Base-by-base conservation (phyloP, 2,888 invertebrate species). In the Portevinia maculata region DNA sequence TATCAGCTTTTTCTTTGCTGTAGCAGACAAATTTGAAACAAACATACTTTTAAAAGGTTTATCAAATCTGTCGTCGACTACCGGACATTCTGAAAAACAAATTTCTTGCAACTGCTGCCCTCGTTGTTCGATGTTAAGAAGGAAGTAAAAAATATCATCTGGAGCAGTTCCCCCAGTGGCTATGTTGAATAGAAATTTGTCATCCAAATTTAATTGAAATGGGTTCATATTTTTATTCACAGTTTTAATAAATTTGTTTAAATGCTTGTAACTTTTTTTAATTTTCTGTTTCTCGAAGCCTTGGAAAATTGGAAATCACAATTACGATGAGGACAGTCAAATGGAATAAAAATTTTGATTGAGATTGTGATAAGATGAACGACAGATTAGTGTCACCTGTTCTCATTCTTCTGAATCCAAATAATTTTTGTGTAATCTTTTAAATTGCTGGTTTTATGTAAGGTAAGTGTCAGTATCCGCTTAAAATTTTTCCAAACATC, bases 81-180 rank as follows among this genome's bases (percentile, higher is more conserved):
- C 9, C 2, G 37, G 2, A n/a, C 9, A 39, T 13, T 13, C 39
- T n/a, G 1, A 13, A 3, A 39, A n/a, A 39, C 6, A 39, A 39
- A 5, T 15, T 32, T 9, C 11, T 4, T 13, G 39, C 6, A 13
- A 15, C 4, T n/a, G n/a, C 6, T 11, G 6, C 3, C 39, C 39
- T 13, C 3, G 17, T 44, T 44, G 8, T 17, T 44, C 17, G 2
- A 44, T 19, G 17, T 44, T 15, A 6, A 17, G 19, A 8, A 17
- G 19, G 13, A 44, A 44, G 6, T 46, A 34, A n/a, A 9, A 19
- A 19, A 62, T 46, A 17, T 30, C 46, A 32, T 41, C 13, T 46
- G 59, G 28, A 39, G 46, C 60, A 30, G 60, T 19, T 48, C 34
- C 32, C 21, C 46, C 46, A 32, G 30, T 17, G 7, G 48, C 28